These are phyloP conservation scores for Sapajus apella DNA, from an alignment of 2,113 vertebrate genomes.

Conservation along the genomic window DNA sequence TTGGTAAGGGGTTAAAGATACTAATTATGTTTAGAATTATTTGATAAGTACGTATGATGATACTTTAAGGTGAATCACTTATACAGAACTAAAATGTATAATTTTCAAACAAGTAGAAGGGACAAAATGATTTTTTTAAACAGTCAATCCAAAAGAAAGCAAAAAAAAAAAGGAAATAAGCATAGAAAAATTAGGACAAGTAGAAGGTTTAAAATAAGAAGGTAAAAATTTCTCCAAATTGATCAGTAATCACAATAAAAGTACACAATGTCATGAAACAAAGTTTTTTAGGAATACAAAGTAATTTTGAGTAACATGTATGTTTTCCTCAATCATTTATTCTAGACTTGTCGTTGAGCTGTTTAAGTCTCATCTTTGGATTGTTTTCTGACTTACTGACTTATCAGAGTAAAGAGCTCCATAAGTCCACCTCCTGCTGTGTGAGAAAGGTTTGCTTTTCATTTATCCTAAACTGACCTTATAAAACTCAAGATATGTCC, in stretches of 20 bases:
- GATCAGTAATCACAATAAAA: background rate
- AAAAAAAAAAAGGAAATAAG: background rate
- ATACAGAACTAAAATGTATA: background rate
- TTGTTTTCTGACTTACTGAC: background rate
- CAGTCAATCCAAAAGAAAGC: background rate
- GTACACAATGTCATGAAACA: background rate
- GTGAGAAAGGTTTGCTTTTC: background rate
- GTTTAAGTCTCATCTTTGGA: background rate
- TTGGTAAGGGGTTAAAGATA: background rate
- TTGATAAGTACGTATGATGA: background rate
- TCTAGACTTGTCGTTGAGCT: background rate
- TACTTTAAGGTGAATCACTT: background rate
- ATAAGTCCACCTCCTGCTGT: background rate
- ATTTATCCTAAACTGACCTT: slow-evolving; percentile 27
- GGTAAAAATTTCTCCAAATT: background rate
- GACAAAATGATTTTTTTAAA: background rate
- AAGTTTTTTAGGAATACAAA: background rate
- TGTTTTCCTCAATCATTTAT: slow-evolving; percentile 1
- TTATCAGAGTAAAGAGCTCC: background rate
- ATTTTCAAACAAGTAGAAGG: background rate
- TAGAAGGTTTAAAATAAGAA: background rate
- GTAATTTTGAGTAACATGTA: background rate
- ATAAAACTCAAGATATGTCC: background rate
- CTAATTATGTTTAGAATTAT: slow-evolving; percentile 3
- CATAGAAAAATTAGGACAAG: background rate